Percentiles rank a stretch among this genome's conserved stretches.
These are phyloP conservation scores for Poeciliopsis paucimaculata DNA, from an alignment of 2,797 vertebrate species.

Conservation along the genomic window DNA sequence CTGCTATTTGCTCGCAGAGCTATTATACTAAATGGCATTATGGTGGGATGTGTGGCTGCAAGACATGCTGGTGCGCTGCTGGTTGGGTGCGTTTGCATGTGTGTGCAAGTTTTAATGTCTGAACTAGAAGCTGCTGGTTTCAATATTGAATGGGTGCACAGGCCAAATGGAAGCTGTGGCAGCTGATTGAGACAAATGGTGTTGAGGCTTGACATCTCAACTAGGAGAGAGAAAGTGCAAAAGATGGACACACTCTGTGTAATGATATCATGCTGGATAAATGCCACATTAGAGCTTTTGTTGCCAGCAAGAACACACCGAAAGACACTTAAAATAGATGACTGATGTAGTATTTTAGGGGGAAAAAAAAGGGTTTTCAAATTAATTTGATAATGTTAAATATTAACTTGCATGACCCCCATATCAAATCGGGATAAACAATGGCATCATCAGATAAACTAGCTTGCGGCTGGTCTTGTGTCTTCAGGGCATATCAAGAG, in stretches of 20 bases:
- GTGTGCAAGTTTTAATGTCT: conserved; percentile 57
- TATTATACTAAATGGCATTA: conserved; percentile 82
- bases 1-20: conserved; percentile 77
- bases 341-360: conserved; percentile 9
- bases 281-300: conserved; percentile 63
- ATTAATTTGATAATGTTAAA: conserved; percentile 41
- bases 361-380: neutral
- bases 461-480: conserved; percentile 59
- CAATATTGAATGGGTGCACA: conserved; percentile 68
- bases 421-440: conserved; percentile 43
- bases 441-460: conserved; percentile 61
- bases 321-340: conserved; percentile 38
- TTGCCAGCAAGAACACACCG: conserved; percentile 30
- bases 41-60: conserved; percentile 63
- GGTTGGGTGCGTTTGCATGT: conserved; percentile 33
- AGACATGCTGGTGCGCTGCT: conserved; percentile 42
- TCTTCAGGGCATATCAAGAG: conserved; percentile 72
- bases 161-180: conserved; percentile 68
- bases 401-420: conserved; percentile 23
- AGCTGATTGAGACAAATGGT: conserved; percentile 78
- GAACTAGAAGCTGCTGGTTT: conserved; percentile 65
- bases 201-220: conserved; percentile 59
- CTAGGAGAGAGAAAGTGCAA: conserved; percentile 47
- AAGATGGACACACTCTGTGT: conserved; percentile 61
- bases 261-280: conserved; percentile 71